Percentiles rank a stretch among this genome's conserved stretches.
phyloP scores from a whole-genome alignment of 2,888 invertebrate species.

The Caenorhabditis sp. region DNA sequence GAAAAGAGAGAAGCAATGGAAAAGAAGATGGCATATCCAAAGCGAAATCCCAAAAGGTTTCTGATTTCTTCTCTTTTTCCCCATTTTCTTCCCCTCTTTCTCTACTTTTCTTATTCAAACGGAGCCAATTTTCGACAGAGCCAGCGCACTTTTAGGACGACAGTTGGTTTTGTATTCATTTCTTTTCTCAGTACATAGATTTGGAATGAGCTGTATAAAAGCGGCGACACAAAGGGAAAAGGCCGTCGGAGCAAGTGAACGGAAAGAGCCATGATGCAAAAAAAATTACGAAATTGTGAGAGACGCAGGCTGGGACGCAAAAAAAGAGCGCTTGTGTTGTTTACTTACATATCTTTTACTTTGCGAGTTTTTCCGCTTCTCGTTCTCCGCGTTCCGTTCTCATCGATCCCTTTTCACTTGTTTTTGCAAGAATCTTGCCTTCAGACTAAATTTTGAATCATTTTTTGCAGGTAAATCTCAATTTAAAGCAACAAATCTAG shows the following conservation, averaged over 20 bases:
- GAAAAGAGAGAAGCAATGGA: too few species aligned
- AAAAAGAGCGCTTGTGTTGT: slow-evolving; percentile 19
- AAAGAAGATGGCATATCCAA: too few species aligned
- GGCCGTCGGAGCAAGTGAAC: not conserved
- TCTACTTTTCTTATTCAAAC: too few species aligned
- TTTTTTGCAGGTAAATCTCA: too few species aligned
- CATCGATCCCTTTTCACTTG: not conserved
- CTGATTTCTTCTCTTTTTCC: slow-evolving; percentile 37
- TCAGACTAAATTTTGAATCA: not conserved
- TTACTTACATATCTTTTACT: slow-evolving; percentile 28
- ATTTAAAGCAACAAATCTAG: too few species aligned
- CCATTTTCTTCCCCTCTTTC: too few species aligned
- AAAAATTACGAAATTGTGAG: slow-evolving; percentile 23
- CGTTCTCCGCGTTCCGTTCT: not conserved
- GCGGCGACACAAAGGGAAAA: not conserved
- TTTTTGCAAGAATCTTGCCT: too few species aligned
- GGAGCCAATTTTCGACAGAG: too few species aligned
- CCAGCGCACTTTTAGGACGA: too few species aligned
- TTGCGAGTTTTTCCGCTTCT: slow-evolving; percentile 25
- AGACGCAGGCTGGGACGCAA: slow-evolving; percentile 13
- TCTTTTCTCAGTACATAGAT: too few species aligned
- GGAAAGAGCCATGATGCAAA: slow-evolving; percentile 20
- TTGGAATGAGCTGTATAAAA: slow-evolving; percentile 24
- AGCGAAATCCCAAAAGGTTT: slow-evolving; percentile 44
- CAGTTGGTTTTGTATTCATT: too few species aligned